Conservation (phyloP, 2,888 invertebrate species). For the Acronicta alni region DNA sequence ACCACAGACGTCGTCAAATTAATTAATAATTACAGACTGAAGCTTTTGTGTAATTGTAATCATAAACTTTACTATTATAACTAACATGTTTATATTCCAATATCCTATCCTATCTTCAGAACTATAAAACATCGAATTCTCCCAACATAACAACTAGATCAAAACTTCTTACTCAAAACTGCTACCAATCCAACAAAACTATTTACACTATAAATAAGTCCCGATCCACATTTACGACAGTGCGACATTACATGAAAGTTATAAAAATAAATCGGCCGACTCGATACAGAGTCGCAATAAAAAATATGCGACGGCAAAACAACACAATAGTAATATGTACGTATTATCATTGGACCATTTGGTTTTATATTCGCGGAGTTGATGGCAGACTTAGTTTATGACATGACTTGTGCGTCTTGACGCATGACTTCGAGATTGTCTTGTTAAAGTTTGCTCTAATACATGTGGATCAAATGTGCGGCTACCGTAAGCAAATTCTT, state of each 20-base stretch:
- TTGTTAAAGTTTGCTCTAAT: slow-evolving; percentile 16
- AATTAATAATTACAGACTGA: no score
- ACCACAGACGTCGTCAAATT: no score
- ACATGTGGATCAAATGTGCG: slow-evolving; percentile 25
- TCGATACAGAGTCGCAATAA: slow-evolving; percentile 64
- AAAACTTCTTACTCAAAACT: slow-evolving; percentile 47
- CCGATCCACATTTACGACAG: slow-evolving; percentile 52
- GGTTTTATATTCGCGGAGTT: slow-evolving; percentile 76
- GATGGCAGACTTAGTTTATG: slow-evolving; percentile 62
- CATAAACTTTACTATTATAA: no score
- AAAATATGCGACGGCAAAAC: slow-evolving; percentile 72
- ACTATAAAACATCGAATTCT: not conserved
- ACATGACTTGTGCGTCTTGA: slow-evolving; percentile 41
- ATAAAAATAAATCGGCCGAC: slow-evolving; percentile 67
- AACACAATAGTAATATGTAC: slow-evolving; percentile 73
- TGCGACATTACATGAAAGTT: slow-evolving; percentile 49
- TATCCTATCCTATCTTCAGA: no score
- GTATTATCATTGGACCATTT: slow-evolving; percentile 82
- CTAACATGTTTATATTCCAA: no score
- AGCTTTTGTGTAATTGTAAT: no score
- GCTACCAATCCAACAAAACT: slow-evolving; percentile 36
- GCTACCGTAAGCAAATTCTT: slow-evolving; percentile 15
- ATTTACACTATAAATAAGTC: slow-evolving; percentile 55
- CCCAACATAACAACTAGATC: slow-evolving; percentile 19
- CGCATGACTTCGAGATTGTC: slow-evolving; percentile 15